Evolutionary conservation across 2,113 vertebrate genomes (phyloP), one percentile per base, ranked within the genome.

Genomic region (Psephotus haematonotus): DNA sequence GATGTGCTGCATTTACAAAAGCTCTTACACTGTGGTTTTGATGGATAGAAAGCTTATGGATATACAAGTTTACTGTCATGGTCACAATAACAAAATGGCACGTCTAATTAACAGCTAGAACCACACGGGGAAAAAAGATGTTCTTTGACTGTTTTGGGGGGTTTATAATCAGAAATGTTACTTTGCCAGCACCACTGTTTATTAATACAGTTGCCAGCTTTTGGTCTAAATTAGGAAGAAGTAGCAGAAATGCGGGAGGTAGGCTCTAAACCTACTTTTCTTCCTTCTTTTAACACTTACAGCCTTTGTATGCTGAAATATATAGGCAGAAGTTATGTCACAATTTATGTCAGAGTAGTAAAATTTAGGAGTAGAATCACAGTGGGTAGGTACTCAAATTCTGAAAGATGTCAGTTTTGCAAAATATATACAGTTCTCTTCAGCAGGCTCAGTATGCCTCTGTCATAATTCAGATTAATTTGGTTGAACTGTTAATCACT

Each of bases 361-460:
- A 90, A 88, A 88, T 80, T 14, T 78, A 43, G 18, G 44, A 50
- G 35, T 77, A 53, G 62, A 92, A 84, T 84, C 88, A 71, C 60
- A 86, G 68, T 53, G 46, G 71, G 90, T 74, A 92, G 70, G 82
- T 77, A 82, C 35, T 76, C 28, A 88, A 69, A 91, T 83, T 86
- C n/a, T 82, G 80, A 86, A 91, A 90, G 49, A 49, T 90, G 41
- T 80, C 71, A 67, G 49, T 88, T 96, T 88, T 90, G 44, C 68
- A 83, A 81, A 94, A 82, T 80, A 69, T 37, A 18, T 72, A 65
- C 28, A 44, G 63, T 83, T 83, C 80, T 71, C 71, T 86, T 90
- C 76, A 81, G 71, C n/a, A 65, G 81, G 37, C 49, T 88, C 43
- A 52, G 23, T 71, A 52, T 81, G 41, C 46, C 33, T 88, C 81